Base-by-base conservation (phyloP, 2,797 vertebrate species). In the Gallinago nigripennis region DNA sequence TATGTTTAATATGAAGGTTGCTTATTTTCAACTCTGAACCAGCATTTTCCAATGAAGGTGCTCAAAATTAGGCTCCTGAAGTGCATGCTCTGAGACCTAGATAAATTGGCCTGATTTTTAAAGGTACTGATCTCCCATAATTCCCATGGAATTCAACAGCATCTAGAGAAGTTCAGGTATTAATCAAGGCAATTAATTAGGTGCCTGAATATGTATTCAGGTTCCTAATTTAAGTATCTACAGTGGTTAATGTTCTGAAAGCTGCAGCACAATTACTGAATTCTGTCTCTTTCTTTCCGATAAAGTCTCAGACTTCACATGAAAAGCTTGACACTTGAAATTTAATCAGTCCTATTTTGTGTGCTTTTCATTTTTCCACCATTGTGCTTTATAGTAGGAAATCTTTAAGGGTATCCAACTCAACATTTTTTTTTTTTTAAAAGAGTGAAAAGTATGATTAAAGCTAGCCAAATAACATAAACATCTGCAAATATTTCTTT, bases 171-270 rank as follows among this genome's bases (percentile, higher is more conserved):
- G 50, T 94, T 93, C 75, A 64, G 50, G 41, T 78, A 92, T 92
- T 97, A 96, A 96, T 95, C 91, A 93, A 88, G 81, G 31, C 45
- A 89, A 76, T 88, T 96, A 97, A 96, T 96, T 94, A 95, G 70
- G 24, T 91, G n/a, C 54, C 71, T 75, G 78, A 87, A 79, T 95
- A 92, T 58, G 61, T 86, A 85, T 89, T 78, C 72, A 71, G 37
- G 23, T 85, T 94, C 71, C 68, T 96, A 93, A 93, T 93, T 82
- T 88, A 92, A 70, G 64, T 57, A 75, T 33, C 57, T 51, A 69
- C 79, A 56, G 41, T 78, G 46, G 48, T 80, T 92, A 80, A 78
- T 72, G 45, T 84, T 95, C 81, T 86, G 75, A 94, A 88, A 92
- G 57, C 68, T 82, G 65, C 53, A 89, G 46, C 31, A 69, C 66